Evolutionary conservation across 2,113 vertebrate species (phyloP).

Genomic region (Pica pica): DNA sequence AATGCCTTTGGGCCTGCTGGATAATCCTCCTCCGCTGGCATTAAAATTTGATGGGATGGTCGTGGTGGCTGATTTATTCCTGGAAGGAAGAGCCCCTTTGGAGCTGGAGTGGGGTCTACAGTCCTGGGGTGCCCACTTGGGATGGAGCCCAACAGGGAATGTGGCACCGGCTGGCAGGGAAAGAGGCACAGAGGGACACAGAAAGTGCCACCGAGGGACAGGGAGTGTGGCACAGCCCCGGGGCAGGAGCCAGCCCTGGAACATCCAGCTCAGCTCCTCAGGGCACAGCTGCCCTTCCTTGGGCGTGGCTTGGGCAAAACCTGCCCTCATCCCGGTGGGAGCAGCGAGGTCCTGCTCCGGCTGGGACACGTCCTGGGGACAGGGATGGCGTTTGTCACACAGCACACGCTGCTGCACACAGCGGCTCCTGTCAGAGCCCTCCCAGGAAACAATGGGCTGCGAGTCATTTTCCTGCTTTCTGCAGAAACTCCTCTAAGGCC

Average conservation of each 20-base stretch:
- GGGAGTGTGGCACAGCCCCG: background rate
- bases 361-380: rapidly evolving
- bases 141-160: background rate
- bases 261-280: rapidly evolving
- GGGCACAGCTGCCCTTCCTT: background rate
- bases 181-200: background rate
- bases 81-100: background rate
- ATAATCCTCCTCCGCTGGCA: background rate
- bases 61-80: background rate
- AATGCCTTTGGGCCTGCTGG: background rate
- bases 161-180: background rate
- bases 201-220: background rate
- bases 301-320: rapidly evolving
- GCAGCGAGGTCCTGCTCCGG: rapidly evolving
- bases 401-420: rapidly evolving
- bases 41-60: background rate
- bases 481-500: constrained; percentile 48
- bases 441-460: background rate
- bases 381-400: background rate
- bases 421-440: background rate
- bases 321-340: rapidly evolving
- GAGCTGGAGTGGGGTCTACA: background rate
- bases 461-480: background rate
- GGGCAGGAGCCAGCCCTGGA: background rate
- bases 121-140: rapidly evolving